These are phyloP conservation scores for Dendropsophus ebraccatus DNA, from an alignment of 2,113 vertebrate species.

Conservation along the genomic window DNA sequence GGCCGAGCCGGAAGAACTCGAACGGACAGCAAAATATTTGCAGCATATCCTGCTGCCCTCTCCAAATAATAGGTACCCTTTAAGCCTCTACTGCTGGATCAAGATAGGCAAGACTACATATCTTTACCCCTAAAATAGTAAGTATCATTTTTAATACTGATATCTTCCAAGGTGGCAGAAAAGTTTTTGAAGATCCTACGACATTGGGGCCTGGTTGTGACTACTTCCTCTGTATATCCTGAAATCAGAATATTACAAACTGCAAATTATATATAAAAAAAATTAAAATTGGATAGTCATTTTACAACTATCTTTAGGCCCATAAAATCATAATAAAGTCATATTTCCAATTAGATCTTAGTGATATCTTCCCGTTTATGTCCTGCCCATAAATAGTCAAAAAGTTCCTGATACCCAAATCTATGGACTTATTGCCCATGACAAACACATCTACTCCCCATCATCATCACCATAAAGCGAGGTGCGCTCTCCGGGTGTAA, in stretches of 20 bases:
- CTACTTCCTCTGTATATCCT: neutral
- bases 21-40: too few species aligned
- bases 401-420: neutral
- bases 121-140: too few species aligned
- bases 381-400: neutral
- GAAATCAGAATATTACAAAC: neutral
- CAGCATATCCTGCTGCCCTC: too few species aligned
- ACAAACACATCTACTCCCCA: neutral
- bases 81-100: neutral
- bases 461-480: neutral
- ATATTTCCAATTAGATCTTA: neutral
- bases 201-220: too few species aligned
- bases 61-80: too few species aligned
- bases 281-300: neutral
- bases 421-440: neutral
- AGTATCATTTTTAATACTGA: too few species aligned
- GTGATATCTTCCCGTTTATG: neutral
- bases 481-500: neutral
- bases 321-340: neutral
- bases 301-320: neutral
- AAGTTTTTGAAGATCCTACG: too few species aligned
- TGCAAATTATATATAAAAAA: neutral
- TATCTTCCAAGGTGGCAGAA: too few species aligned
- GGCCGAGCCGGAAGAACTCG: too few species aligned
- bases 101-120: neutral